Evolutionary conservation across 2,797 vertebrate species (phyloP).

Genomic region (Enoplosus armatus): DNA sequence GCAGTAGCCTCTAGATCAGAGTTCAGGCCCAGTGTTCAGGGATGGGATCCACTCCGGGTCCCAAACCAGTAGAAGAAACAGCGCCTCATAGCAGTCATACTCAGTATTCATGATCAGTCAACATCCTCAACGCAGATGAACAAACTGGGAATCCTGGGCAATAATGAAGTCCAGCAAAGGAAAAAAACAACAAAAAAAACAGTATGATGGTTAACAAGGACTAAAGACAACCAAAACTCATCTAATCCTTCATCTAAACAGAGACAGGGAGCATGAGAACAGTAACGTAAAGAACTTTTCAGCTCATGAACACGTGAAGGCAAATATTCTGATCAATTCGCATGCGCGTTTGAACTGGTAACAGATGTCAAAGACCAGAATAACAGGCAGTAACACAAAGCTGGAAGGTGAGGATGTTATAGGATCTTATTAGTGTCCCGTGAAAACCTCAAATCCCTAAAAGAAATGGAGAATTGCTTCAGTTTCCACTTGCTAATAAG

Average conservation of each 20-base stretch:
- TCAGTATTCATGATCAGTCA: constrained; percentile 35
- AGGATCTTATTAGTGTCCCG: background rate
- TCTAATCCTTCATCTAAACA: background rate
- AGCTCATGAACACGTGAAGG: constrained; percentile 11
- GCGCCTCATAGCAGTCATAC: constrained; percentile 1
- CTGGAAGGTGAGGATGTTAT: background rate
- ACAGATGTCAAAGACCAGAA: background rate
- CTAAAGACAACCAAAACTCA: background rate
- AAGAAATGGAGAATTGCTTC: background rate
- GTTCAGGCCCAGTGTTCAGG: constrained; percentile 32
- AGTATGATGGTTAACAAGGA: background rate
- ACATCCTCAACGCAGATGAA: constrained; percentile 30
- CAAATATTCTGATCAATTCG: constrained; percentile 19
- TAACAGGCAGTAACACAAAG: background rate
- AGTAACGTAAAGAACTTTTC: background rate
- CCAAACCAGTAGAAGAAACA: constrained; percentile 21
- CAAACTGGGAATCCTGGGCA: constrained; percentile 10
- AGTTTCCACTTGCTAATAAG: background rate
- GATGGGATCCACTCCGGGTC: constrained; percentile 12
- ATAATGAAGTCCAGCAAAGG: constrained; percentile 6
- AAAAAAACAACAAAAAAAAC: background rate
- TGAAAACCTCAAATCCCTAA: constrained; percentile 12
- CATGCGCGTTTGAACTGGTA: background rate
- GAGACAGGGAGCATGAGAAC: constrained; percentile 4
- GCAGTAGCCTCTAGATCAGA: constrained; percentile 43